phyloP scores from a whole-genome alignment of 2,113 vertebrate genomes.

The Laterallus jamaicensis region DNA sequence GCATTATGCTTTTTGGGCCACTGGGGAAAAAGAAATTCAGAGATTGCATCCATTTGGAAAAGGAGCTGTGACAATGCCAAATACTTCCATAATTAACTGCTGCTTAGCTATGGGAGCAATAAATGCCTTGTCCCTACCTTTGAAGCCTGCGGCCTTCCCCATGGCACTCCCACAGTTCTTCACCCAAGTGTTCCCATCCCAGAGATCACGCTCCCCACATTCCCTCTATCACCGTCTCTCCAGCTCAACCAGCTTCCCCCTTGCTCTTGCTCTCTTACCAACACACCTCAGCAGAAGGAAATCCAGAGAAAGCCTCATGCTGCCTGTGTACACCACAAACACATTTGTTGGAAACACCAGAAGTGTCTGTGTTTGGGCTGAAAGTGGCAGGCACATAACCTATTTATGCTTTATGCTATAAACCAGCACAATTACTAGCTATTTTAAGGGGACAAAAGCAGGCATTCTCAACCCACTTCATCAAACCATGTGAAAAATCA shows the following conservation, averaged over 20 bases:
- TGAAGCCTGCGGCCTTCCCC: neutral
- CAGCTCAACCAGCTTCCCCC: rapidly evolving
- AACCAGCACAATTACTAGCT: neutral
- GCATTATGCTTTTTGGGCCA: neutral
- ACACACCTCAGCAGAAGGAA: neutral
- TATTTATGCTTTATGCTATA: neutral
- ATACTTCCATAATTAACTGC: neutral
- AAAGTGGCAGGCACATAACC: neutral
- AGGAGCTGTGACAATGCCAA: neutral
- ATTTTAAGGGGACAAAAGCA: neutral
- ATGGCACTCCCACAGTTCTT: neutral
- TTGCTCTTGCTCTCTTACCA: neutral
- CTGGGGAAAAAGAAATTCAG: neutral
- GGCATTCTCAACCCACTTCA: neutral
- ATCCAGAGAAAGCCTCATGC: neutral
- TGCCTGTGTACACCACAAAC: rapidly evolving
- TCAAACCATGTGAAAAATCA: neutral
- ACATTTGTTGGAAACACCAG: rapidly evolving
- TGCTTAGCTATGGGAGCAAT: neutral
- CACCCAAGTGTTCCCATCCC: neutral
- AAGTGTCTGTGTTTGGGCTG: neutral
- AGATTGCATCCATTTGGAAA: neutral
- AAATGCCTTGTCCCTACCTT: neutral
- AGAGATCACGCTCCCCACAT: rapidly evolving
- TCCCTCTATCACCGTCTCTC: neutral